Conservation (phyloP, 2,113 vertebrate genomes). For the Galbula dea region DNA sequence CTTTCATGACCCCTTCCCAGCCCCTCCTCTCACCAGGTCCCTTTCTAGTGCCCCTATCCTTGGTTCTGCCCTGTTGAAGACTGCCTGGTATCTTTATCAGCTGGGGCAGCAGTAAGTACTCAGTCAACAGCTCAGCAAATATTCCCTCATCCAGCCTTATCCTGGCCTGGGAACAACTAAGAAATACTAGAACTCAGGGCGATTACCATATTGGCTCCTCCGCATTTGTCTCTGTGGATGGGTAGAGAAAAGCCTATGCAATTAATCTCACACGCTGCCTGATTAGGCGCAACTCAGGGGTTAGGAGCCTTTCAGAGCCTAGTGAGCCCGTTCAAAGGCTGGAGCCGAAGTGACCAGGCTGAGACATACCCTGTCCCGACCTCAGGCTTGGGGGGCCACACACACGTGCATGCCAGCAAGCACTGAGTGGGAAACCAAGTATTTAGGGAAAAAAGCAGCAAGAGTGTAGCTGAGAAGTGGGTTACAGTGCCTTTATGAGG, state of each 20-base stretch:
- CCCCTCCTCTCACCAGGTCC: not conserved
- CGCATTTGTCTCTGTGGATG: slow-evolving; percentile 42
- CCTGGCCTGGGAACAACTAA: not conserved
- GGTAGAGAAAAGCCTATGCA: slow-evolving; percentile 39
- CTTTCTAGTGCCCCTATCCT: not conserved
- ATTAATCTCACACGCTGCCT: slow-evolving; percentile 40
- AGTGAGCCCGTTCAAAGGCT: not conserved
- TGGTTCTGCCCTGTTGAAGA: not conserved
- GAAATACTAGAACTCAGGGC: not conserved
- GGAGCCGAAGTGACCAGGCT: fast-evolving
- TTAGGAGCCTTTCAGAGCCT: not conserved
- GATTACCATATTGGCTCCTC: slow-evolving; percentile 42
- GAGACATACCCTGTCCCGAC: not conserved
- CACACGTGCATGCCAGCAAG: fast-evolving
- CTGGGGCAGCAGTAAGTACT: not conserved
- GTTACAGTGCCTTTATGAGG: not conserved
- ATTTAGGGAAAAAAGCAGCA: not conserved
- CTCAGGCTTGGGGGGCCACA: not conserved
- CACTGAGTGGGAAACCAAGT: not conserved
- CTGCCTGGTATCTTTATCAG: not conserved
- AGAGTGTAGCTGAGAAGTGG: not conserved
- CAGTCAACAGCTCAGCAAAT: not conserved
- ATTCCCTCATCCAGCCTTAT: not conserved
- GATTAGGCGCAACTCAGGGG: not conserved
- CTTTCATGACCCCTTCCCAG: not conserved